Base-by-base conservation (phyloP, 2,113 vertebrate genomes). In the Pycnonotus jocosus region DNA sequence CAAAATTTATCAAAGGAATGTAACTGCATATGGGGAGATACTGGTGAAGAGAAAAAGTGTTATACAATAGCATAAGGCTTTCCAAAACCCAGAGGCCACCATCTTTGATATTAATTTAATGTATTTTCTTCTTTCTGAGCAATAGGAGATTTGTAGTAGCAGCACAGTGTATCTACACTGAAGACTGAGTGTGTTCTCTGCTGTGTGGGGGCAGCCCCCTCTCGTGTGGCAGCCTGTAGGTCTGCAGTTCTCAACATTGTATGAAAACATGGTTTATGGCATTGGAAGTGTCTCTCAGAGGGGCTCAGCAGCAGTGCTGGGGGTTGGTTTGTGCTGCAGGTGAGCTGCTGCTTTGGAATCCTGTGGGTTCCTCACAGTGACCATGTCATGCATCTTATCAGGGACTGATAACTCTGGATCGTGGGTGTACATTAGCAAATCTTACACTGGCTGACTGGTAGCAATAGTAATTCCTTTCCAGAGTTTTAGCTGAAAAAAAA, bases 121-220 rank as follows among this genome's bases (percentile, higher is more conserved):
- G 11, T 15, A 7, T 76, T 85, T 58, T 77, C 37, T 72, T 61
- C n/a, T 61, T 79, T 68, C 21, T 78, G 48, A 28, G 20, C 2
- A 4, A 17, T 56, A 1, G 0, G 8, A 4, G 4, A 47, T 53
- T 57, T 60, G 31, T 13, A 35, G 10, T 7, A 40, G 24, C 5
- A 7, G 15, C 6, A 7, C 12, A 14, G 15, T 9, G 0, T 24
- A 40, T 42, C 35, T 42, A 6, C 37, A 47, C 30, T 0, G 0
- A 65, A 70, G 60, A 5, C 8, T 4, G 31, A 22, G 19, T 24
- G 24, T 60, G 3, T 37, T 76, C 60, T 47, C 44, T 50, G 44
- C 13, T 23, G 2, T 6, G 2, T 3, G 20, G 31, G 35, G 38
- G 1, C 3, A 23, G 28, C 42, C 1, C 10, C 33, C 38, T 58